Evolutionary conservation across 2,888 invertebrate genomes (phyloP).

Genomic region (Trypoxylon attenuatum): DNA sequence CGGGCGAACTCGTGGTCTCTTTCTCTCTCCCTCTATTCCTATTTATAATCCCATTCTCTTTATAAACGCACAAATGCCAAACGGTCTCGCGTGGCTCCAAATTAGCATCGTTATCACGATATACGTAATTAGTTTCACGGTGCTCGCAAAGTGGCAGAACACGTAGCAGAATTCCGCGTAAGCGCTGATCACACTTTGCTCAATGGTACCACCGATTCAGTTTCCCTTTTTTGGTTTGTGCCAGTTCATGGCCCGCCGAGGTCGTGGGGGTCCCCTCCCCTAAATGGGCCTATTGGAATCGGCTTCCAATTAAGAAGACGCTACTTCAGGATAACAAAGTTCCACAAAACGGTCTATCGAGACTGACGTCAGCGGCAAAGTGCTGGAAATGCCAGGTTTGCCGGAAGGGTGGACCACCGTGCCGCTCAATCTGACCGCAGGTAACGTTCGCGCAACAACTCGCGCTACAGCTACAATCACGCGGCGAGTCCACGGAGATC

Average conservation of each 20-base stretch:
- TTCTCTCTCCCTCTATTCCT: slow-evolving; percentile 20
- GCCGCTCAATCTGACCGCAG: not conserved
- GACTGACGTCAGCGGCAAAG: no score
- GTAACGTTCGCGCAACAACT: not conserved
- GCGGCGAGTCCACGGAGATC: slow-evolving; percentile 1
- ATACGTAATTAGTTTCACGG: slow-evolving; percentile 44
- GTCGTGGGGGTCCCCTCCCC: no score
- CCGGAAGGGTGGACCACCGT: not conserved
- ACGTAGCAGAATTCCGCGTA: slow-evolving; percentile 11
- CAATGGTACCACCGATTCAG: slow-evolving; percentile 8
- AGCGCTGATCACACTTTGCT: slow-evolving; percentile 12
- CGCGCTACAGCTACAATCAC: not conserved
- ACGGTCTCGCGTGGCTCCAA: slow-evolving; percentile 39
- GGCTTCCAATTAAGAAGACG: no score
- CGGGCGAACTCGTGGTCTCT: slow-evolving; percentile 14
- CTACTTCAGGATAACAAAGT: no score
- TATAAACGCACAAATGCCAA: slow-evolving; percentile 48
- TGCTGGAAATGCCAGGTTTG: not conserved
- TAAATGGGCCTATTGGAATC: no score
- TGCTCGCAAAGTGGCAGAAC: not conserved
- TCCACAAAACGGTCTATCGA: no score
- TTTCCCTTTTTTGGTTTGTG: not conserved
- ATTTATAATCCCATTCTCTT: slow-evolving; percentile 58
- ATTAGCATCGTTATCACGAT: slow-evolving; percentile 56
- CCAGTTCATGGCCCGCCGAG: no score